phyloP scores from a whole-genome alignment of 1,140 invertebrate genomes.

The Ctenoplectra terminalis region DNA sequence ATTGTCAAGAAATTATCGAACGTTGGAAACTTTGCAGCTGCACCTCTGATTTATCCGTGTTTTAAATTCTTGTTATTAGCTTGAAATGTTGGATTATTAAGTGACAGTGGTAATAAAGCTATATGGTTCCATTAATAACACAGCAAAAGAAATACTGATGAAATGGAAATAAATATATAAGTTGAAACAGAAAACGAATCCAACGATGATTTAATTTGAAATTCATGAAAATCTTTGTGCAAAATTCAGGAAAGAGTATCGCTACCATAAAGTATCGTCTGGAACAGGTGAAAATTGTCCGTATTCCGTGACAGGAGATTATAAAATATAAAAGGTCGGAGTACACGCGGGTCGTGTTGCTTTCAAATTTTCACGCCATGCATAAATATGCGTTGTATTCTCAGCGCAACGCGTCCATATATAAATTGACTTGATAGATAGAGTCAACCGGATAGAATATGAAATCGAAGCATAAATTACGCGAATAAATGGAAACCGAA shows the following conservation, averaged over 20 bases:
- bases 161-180: no score
- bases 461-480: slow-evolving; percentile 41
- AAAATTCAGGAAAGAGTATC: background rate
- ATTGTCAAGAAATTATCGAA: no score
- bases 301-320: slow-evolving; percentile 1
- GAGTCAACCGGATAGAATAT: slow-evolving; percentile 17
- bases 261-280: background rate
- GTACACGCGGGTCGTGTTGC: background rate
- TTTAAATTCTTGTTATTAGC: no score
- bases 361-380: slow-evolving; percentile 20
- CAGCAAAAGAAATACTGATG: no score
- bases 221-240: no score
- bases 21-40: no score
- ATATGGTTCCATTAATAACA: no score
- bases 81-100: no score
- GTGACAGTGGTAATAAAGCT: no score
- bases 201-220: no score
- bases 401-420: background rate
- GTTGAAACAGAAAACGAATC: background rate
- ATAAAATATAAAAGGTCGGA: background rate
- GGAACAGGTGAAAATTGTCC: background rate
- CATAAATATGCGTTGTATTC: background rate
- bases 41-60: no score
- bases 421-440: slow-evolving; percentile 38
- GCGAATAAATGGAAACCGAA: slow-evolving; percentile 22